phyloP scores from a whole-genome alignment of 2,888 invertebrate species.

The Aradus depressus region DNA sequence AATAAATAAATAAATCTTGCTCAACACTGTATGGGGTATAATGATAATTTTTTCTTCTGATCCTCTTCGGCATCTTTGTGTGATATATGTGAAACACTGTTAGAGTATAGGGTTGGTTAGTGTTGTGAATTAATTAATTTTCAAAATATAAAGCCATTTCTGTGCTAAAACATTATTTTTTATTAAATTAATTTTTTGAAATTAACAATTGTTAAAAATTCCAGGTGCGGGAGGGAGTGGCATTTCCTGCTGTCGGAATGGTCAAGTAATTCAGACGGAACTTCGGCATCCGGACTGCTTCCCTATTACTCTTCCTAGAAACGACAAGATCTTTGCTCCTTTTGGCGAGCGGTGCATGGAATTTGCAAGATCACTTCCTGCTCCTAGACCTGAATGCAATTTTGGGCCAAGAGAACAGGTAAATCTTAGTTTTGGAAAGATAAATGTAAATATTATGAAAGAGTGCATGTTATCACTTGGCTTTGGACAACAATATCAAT shows the following conservation, averaged over 20 bases:
- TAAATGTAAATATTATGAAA: neutral
- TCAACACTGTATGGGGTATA: too few species aligned
- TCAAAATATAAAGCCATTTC: too few species aligned
- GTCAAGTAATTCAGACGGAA: slow-evolving; percentile 31
- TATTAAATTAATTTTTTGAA: too few species aligned
- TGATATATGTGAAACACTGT: too few species aligned
- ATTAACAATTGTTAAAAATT: neutral
- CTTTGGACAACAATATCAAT: neutral
- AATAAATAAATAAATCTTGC: too few species aligned
- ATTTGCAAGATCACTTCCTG: slow-evolving; percentile 39
- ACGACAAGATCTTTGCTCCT: slow-evolving; percentile 38
- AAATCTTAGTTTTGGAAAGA: slow-evolving; percentile 1
- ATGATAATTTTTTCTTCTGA: too few species aligned
- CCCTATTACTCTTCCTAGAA: slow-evolving; percentile 36
- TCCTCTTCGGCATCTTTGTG: too few species aligned
- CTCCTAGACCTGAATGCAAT: slow-evolving; percentile 39
- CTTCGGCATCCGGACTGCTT: slow-evolving; percentile 36
- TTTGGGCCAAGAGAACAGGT: slow-evolving; percentile 41
- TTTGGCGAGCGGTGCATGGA: slow-evolving; percentile 40
- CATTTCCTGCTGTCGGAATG: slow-evolving; percentile 37
- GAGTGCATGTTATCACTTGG: neutral
- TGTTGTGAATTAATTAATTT: too few species aligned
- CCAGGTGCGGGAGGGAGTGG: slow-evolving; percentile 34
- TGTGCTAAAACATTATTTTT: too few species aligned
- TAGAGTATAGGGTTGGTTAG: too few species aligned